phyloP scores from a whole-genome alignment of 2,113 vertebrate species.

The Podarcis muralis region DNA sequence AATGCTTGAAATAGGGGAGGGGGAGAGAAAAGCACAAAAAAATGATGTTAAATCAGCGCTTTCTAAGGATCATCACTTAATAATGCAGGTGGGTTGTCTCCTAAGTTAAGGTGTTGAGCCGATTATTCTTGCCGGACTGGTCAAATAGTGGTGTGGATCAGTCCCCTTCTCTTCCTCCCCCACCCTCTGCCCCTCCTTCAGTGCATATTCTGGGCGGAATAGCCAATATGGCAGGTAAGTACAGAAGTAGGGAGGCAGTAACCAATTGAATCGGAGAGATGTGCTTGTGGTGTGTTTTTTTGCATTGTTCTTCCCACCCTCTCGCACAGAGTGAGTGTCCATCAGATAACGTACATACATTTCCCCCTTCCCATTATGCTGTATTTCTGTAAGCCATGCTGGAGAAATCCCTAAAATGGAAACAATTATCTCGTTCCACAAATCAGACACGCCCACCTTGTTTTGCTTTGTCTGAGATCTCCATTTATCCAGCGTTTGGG shows the following conservation, averaged over 20 bases:
- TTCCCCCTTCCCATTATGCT: background rate
- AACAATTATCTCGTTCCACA: background rate
- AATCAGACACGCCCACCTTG: conserved; percentile 66
- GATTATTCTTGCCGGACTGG: background rate
- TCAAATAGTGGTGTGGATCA: background rate
- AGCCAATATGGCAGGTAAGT: background rate
- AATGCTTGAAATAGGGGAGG: background rate
- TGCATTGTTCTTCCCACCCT: background rate
- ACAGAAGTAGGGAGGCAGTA: too few relatives aligned
- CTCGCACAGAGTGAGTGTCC: background rate
- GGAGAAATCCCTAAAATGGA: background rate
- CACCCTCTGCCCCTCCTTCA: background rate
- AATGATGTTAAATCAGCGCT: background rate
- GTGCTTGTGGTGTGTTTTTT: too few relatives aligned
- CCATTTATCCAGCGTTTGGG: conserved; percentile 85
- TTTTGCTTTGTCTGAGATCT: conserved; percentile 89
- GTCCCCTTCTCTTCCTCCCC: background rate
- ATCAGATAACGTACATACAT: background rate
- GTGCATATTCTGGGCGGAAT: background rate
- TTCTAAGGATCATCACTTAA: background rate
- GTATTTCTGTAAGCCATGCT: background rate
- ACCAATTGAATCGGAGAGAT: too few relatives aligned
- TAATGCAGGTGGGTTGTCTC: background rate
- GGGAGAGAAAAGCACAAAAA: background rate
- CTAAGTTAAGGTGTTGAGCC: background rate